Base-by-base conservation (phyloP, 1,140 invertebrate species). In the Arctopsyche grandis region DNA sequence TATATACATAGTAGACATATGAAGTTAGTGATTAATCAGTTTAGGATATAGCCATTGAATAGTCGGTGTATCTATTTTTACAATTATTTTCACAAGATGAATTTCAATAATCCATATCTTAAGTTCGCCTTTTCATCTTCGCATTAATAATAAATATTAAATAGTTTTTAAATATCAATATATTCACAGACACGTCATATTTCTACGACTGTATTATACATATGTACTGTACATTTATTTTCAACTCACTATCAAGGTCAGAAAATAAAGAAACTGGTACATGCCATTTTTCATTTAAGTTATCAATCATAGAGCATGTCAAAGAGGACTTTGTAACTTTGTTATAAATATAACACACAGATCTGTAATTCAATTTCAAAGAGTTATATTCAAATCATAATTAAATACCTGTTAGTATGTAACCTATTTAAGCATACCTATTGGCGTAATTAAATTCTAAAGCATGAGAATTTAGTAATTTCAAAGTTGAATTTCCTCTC, bases 261-360 rank as follows among this genome's bases (percentile, higher is more conserved):
- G 90, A 87, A 83, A 92, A 91, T 76, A 91, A 86, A 0, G 88
- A 85, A 16, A 90, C 78, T 24, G 90, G 89, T 83, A 93, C 82
- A 60, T 86, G 85, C 88, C 91, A 92, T 81, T 87, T 87, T 43
- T 89, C 83, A 16, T 86, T 84, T 60, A 93, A 86, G 85, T 93
- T 88, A 81, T 92, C 90, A 66, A 91, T 89, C 76, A 89, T 87
- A 63, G 89, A 91, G 85, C 93, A 94, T 75, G 89, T 88, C 7
- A 93, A 84, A 38, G 84, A 83, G 16, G 89, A 85, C 82, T 88
- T 88, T 77, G 84, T 88, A 77, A 90, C 82, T 82, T 90, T 91
- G 83, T 91, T 89, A 83, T 93, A 89, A 63, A 93, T 88, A 87
- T 92, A 94, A 87, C 94, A 95, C 0, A 93, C 84, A 14, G 91